Percentiles rank a stretch among this genome's conserved stretches.
Conservation (phyloP, 2,113 vertebrate genomes). For the Chaetura pelagica region DNA sequence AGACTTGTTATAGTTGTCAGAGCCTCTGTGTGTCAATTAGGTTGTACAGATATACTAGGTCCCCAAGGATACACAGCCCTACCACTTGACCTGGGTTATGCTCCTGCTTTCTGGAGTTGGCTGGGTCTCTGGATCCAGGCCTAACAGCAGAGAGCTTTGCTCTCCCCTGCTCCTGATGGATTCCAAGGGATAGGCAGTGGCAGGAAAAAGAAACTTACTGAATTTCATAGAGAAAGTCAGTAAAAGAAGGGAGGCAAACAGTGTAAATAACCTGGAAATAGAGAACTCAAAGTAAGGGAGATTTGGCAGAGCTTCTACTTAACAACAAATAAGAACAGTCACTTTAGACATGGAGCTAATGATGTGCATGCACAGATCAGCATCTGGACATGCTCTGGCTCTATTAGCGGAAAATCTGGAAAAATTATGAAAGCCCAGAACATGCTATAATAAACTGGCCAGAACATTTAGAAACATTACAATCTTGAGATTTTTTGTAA, state of each 20-base stretch:
- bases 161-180: not conserved
- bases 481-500: not conserved
- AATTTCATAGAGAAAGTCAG: not conserved
- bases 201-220: not conserved
- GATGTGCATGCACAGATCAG: not conserved
- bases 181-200: not conserved
- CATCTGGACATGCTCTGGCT: fast-evolving
- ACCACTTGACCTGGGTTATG: not conserved
- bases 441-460: not conserved
- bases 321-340: not conserved
- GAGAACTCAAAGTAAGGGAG: not conserved
- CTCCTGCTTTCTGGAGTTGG: not conserved
- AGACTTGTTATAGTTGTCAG: not conserved
- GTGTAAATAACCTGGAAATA: not conserved
- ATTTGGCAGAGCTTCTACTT: not conserved
- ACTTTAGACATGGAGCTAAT: not conserved
- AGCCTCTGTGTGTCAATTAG: not conserved
- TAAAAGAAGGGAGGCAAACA: not conserved
- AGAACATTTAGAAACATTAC: not conserved
- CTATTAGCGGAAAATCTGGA: not conserved
- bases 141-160: not conserved
- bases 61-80: not conserved
- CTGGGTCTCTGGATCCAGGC: not conserved
- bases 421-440: not conserved
- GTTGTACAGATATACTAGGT: not conserved